These are phyloP conservation scores for Melieria picta DNA, from an alignment of 2,888 invertebrate species.

Conservation along the genomic window DNA sequence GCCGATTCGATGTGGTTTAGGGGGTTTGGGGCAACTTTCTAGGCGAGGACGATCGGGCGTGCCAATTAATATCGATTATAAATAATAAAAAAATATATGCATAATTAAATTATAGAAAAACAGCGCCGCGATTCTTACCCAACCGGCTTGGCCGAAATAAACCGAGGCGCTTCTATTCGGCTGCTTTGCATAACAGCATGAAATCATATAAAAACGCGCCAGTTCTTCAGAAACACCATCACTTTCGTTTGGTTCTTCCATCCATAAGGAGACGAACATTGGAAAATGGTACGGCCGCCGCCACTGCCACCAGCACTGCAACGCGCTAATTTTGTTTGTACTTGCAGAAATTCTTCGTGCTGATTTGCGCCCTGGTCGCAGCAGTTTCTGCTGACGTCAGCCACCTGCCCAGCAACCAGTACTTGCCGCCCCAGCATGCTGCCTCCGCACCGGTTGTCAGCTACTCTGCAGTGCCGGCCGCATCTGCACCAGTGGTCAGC, in stretches of 20 bases:
- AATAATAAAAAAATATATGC: too few relatives aligned
- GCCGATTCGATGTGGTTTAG: too few relatives aligned
- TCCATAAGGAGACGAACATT: slow-evolving; percentile 51
- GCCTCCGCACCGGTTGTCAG: slow-evolving; percentile 31
- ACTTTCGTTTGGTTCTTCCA: slow-evolving; percentile 56
- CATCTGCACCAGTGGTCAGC: not conserved
- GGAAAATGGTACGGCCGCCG: slow-evolving; percentile 49
- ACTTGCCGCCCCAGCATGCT: slow-evolving; percentile 53
- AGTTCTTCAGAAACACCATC: slow-evolving; percentile 48
- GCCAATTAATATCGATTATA: too few relatives aligned
- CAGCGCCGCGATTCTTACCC: not conserved
- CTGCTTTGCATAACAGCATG: slow-evolving; percentile 43
- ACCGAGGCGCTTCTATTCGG: slow-evolving; percentile 20
- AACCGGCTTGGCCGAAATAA: slow-evolving; percentile 14
- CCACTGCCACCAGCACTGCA: too few relatives aligned
- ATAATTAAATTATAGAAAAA: too few relatives aligned
- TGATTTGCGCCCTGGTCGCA: slow-evolving; percentile 40
- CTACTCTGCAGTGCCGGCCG: slow-evolving; percentile 17
- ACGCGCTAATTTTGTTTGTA: not conserved
- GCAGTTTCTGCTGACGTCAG: slow-evolving; percentile 51
- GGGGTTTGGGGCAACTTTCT: too few relatives aligned
- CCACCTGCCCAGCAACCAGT: slow-evolving; percentile 52
- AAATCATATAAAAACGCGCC: slow-evolving; percentile 58
- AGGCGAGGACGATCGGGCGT: too few relatives aligned
- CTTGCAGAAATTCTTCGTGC: slow-evolving; percentile 41